Conservation (phyloP, 2,888 invertebrate genomes). For the Hofmannophila pseudospretella region DNA sequence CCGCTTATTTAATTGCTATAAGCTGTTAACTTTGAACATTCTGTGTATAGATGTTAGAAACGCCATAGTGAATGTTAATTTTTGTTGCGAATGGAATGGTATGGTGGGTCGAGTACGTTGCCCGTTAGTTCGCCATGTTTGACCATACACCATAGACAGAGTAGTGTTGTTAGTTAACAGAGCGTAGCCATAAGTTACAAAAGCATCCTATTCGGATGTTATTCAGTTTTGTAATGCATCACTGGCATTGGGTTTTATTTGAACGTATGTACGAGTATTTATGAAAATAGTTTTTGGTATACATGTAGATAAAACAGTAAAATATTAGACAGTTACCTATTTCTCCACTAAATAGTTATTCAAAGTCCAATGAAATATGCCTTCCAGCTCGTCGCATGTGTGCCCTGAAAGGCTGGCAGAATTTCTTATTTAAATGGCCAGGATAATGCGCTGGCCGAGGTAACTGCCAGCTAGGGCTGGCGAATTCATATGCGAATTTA, state of each 20-base stretch:
- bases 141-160: conserved; percentile 45
- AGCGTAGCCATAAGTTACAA: conserved; percentile 55
- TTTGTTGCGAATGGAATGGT: conserved; percentile 45
- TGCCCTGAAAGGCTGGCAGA: too few species aligned
- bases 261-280: conserved; percentile 25
- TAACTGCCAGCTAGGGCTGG: too few species aligned
- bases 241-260: conserved; percentile 44
- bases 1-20: too few species aligned
- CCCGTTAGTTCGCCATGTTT: conserved; percentile 44
- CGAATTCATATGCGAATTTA: too few species aligned
- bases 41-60: conserved; percentile 41
- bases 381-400: too few species aligned
- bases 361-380: too few species aligned
- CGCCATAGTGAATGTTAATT: conserved; percentile 49
- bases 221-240: conserved; percentile 44
- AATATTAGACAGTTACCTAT: too few species aligned
- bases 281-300: conserved; percentile 1
- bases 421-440: too few species aligned
- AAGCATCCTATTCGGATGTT: conserved; percentile 45
- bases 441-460: too few species aligned
- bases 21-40: too few species aligned
- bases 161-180: conserved; percentile 49
- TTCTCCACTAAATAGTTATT: too few species aligned
- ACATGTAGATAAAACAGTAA: too few species aligned
- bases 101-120: conserved; percentile 39